These are phyloP conservation scores for Drosophila peninsularis DNA, from an alignment of 2,888 invertebrate species.

Conservation along the genomic window DNA sequence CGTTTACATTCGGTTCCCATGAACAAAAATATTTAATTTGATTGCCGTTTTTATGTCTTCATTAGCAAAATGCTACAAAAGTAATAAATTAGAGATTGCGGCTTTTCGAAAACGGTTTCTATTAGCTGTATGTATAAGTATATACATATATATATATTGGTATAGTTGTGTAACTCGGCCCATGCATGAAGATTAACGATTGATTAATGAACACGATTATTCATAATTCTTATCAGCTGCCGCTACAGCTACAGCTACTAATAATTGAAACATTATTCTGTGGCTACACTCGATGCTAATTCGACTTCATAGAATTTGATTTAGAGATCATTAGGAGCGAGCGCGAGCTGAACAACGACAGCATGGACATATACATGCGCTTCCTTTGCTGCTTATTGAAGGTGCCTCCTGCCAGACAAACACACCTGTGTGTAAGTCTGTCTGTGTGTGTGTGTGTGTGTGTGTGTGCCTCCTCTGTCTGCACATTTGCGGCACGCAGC, in stretches of 20 bases:
- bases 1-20: conserved; percentile 74
- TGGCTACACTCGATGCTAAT: conserved; percentile 67
- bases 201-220: conserved; percentile 77
- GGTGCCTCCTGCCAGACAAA: conserved; percentile 36
- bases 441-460: conserved; percentile 45
- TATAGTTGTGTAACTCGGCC: conserved; percentile 17
- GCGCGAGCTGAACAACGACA: conserved; percentile 64
- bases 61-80: conserved; percentile 76
- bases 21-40: conserved; percentile 76
- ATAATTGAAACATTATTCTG: conserved; percentile 20
- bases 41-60: conserved; percentile 81
- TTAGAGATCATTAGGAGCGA: conserved; percentile 74
- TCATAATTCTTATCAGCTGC: conserved; percentile 63
- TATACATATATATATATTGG: background rate
- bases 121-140: background rate
- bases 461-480: conserved; percentile 49
- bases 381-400: conserved; percentile 75
- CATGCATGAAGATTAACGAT: conserved; percentile 68
- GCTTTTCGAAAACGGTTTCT: conserved; percentile 19
- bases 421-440: conserved; percentile 16
- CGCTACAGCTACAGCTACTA: conserved; percentile 12
- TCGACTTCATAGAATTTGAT: conserved; percentile 58
- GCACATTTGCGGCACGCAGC: conserved; percentile 75
- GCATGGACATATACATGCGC: conserved; percentile 72
- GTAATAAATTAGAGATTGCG: conserved; percentile 74